Percentiles rank a stretch among this genome's conserved stretches.
These are phyloP conservation scores for Perca fluviatilis DNA, from an alignment of 2,113 vertebrate genomes.

Conservation along the genomic window DNA sequence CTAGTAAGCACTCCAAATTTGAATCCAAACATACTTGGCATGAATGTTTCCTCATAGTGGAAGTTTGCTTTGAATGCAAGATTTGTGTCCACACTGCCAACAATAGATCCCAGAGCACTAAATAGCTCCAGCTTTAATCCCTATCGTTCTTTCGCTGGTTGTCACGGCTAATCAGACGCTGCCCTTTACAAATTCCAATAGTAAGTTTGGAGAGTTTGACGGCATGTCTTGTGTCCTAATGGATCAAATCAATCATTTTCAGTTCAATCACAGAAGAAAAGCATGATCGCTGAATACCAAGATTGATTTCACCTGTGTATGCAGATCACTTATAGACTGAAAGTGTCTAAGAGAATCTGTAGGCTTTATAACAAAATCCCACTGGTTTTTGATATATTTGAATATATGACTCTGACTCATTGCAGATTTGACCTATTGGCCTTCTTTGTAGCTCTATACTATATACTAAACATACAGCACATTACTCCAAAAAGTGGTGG, in stretches of 20 bases:
- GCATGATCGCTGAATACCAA: background rate
- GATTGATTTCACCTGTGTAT: background rate
- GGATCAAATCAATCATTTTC: conserved; percentile 30
- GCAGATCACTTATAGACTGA: too few relatives aligned
- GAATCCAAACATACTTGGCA: background rate
- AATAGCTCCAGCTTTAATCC: conserved; percentile 5
- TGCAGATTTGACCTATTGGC: background rate
- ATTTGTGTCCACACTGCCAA: background rate
- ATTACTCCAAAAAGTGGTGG: conserved; percentile 4
- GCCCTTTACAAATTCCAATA: background rate
- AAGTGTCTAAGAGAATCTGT: background rate
- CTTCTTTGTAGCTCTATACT: background rate
- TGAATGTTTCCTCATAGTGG: conserved; percentile 6
- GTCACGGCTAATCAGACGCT: background rate
- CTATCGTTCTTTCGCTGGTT: background rate
- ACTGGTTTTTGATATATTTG: too few relatives aligned
- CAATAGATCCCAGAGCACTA: conserved; percentile 13
- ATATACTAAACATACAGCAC: background rate
- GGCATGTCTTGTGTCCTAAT: background rate
- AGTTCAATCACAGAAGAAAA: background rate
- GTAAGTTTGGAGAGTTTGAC: background rate
- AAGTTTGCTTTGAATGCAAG: background rate
- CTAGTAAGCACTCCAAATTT: conserved; percentile 40
- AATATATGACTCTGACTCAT: background rate
- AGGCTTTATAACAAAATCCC: background rate